Evolutionary conservation across 2,797 vertebrate genomes (phyloP), one percentile per base, ranked within the genome.

Genomic region (Ceryle rudis): DNA sequence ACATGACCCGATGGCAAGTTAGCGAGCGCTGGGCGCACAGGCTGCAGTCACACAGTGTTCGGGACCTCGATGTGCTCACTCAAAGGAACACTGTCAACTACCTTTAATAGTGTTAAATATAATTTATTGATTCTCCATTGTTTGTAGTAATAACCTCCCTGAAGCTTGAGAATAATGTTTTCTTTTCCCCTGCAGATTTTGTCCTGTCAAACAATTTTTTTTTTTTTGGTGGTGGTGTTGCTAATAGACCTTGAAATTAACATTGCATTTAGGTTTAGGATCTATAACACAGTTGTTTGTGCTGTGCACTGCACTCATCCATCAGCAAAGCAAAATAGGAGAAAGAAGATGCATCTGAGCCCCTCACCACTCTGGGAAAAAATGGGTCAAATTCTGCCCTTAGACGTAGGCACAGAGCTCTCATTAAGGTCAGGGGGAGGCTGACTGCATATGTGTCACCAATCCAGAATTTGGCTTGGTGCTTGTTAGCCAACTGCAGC

Each of bases 181-280:
- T 96, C 86, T 94, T 95, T 96, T 84, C 89, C 93, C 88, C 92
- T 97, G 96, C 75, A 93, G 89, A 92, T 97, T 96, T 91, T 78
- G 60, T 93, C 73, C 91, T 85, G 93, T 95, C 93, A 89, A 77
- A 94, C 71, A 39, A 92, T 91, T 93, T 14, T 18, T 16, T 14
- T 46, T 16, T 91, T 95, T 92, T 88, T 92, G 61, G 80, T 55
- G 4, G 0, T 55, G 41, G 81, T 92, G 81, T 69, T 97, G 97
- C 96, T 97, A 97, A 93, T 75, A 97, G 97, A 97, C 86, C 96
- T 98, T 97, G 97, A 97, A 97, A 97, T 97, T 96, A 97, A 95
- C 81, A 93, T 62, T 20, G n/a, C 84, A 42, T 90, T 95, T 89
- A 96, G 89, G 82, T 86, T 93, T 91, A 86, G 91, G 57, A 26